Base-by-base conservation (phyloP, 2,113 vertebrate species). In the Arothron firmamentum region DNA sequence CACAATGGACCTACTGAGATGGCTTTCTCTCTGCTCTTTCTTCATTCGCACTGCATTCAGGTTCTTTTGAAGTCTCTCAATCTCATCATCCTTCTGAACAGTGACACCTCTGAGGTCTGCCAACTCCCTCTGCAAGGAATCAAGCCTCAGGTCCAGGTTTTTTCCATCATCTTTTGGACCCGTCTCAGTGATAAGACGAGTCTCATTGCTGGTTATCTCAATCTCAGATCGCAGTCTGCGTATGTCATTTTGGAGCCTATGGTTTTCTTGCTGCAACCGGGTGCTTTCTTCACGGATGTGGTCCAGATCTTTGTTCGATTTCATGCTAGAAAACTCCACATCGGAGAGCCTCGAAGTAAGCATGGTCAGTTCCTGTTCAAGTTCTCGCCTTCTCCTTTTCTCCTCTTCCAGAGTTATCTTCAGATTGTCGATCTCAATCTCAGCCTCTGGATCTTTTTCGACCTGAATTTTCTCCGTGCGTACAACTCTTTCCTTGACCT, bases 401-500 rank as follows among this genome's bases (percentile, higher is more conserved):
- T 99, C 97, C 3, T 97, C 94, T 5, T 98, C 95, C 65, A 98
- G 83, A 49, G 78, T 93, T 67, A 75, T 89, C 74, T 78, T 92
- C 65, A 99, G 91, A 72, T 90, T 92, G 72, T 94, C 91, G 54
- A 99, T 96, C 71, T 99, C 97, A 0, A 92, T 77, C 74, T 98
- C 93, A 0, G 93, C 94, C 78, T 97, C 92, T 6, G 92, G 90
- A 12, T 97, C 95, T 68, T 86, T 93, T 67, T 98, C 97, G 19
- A 99, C 95, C 54, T 98, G 96, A 60, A 99, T 45, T 0, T 94
- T 98, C 68, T 99, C 96, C 0, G 96, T 94, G 67, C 95, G 90
- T 48, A 99, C 94, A 16, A 98, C 93, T 79, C 95, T 96, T 85
- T 99, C 96, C 77, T 93, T 96, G 52, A 96, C 91, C 45, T 95